Evolutionary conservation across 2,113 vertebrate genomes (phyloP).

Genomic region (Xiphophorus couchianus): DNA sequence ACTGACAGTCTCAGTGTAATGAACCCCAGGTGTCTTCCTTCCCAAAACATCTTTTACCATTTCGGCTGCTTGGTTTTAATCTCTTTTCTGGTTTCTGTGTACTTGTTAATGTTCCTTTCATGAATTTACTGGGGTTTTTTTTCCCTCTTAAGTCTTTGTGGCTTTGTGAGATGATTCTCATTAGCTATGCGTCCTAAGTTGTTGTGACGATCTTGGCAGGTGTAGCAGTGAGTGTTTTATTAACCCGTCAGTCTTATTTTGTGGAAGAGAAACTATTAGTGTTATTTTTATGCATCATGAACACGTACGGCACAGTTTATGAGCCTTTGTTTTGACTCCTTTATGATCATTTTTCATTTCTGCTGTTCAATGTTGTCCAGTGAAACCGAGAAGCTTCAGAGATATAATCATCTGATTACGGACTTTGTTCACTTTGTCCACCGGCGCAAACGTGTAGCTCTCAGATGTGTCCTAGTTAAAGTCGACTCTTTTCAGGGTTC

Average conservation of each 20-base stretch:
- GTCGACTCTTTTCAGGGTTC: constrained; percentile 38
- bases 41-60: constrained; percentile 65
- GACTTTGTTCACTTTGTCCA: constrained; percentile 36
- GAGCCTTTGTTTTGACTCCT: background rate
- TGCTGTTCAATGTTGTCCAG: background rate
- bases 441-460: constrained; percentile 49
- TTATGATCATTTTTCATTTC: background rate
- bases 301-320: background rate
- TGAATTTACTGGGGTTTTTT: constrained; percentile 4
- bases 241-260: no score
- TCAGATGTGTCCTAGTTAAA: constrained; percentile 66
- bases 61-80: constrained; percentile 55
- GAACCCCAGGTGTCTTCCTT: constrained; percentile 68
- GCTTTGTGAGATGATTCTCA: background rate
- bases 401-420: constrained; percentile 1
- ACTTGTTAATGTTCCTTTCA: constrained; percentile 7
- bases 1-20: constrained; percentile 47
- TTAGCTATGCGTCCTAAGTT: background rate
- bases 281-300: no score
- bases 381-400: constrained; percentile 7
- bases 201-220: background rate
- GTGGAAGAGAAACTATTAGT: no score
- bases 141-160: background rate
- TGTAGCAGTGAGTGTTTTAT: background rate
- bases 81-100: constrained; percentile 32